phyloP scores from a whole-genome alignment of 2,888 invertebrate genomes.

The Agrotis segetum region DNA sequence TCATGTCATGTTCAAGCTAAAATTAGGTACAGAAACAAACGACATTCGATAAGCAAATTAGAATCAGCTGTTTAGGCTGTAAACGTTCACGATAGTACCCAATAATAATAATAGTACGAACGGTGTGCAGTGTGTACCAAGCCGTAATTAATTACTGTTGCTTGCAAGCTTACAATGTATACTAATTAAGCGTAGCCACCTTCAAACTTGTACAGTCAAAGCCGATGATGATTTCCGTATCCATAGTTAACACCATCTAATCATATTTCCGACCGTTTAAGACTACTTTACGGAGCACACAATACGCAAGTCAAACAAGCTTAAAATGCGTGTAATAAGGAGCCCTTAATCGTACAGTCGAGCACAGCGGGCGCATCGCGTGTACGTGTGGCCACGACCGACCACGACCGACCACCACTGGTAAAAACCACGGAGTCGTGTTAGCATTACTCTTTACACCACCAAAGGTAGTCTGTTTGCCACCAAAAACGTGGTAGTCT shows the following conservation, averaged over 20 bases:
- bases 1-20: conserved; percentile 42
- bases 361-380: background rate
- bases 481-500: conserved; percentile 87
- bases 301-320: conserved; percentile 47
- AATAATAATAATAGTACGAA: conserved; percentile 22
- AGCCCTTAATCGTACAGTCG: conserved; percentile 8
- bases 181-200: conserved; percentile 47
- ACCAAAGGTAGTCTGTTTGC: conserved; percentile 75
- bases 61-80: conserved; percentile 46
- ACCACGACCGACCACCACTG: conserved; percentile 52
- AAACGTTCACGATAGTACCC: conserved; percentile 26
- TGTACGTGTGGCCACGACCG: conserved; percentile 50
- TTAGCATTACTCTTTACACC: conserved; percentile 83
- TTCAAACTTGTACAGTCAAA: conserved; percentile 42
- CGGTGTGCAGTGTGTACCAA: conserved; percentile 6
- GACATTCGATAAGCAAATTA: conserved; percentile 54
- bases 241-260: conserved; percentile 60
- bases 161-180: conserved; percentile 45
- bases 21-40: conserved; percentile 24
- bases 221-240: conserved; percentile 46
- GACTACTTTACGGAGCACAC: conserved; percentile 44
- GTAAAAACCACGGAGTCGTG: conserved; percentile 62
- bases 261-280: conserved; percentile 39
- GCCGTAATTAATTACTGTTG: conserved; percentile 46
- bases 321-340: conserved; percentile 21